These are phyloP conservation scores for Patiria pectinifera DNA, from an alignment of 53 echinoderm and acorn worm genomes.

Conservation along the genomic window DNA sequence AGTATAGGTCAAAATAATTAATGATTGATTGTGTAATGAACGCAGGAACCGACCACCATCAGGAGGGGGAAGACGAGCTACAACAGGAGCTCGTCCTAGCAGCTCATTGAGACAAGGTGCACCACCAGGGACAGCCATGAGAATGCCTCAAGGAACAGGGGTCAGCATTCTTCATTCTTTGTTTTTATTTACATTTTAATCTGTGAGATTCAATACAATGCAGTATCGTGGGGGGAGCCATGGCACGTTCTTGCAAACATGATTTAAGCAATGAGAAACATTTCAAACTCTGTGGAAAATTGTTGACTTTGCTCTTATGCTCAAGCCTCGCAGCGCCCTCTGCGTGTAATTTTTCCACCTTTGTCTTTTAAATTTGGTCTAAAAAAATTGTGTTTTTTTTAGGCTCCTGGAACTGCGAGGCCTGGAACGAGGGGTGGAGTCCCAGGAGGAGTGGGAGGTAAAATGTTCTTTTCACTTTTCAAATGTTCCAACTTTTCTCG, in stretches of 20 bases:
- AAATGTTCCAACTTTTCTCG: not conserved
- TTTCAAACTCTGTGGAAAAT: too few species aligned
- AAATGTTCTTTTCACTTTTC: not conserved
- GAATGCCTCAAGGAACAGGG: constrained; percentile 89
- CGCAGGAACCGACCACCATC: constrained; percentile 89
- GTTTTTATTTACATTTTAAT: not conserved
- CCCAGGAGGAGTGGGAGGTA: constrained; percentile 82
- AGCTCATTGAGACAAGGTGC: constrained; percentile 82
- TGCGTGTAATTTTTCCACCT: not conserved
- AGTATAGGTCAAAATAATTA: too few species aligned
- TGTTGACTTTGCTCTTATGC: too few species aligned
- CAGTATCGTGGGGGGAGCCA: too few species aligned
- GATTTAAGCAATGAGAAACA: too few species aligned
- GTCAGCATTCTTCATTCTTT: constrained; percentile 54
- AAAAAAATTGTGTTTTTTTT: not conserved
- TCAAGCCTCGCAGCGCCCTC: too few species aligned
- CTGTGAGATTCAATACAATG: not conserved
- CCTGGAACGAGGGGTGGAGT: constrained; percentile 97
- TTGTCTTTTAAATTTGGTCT: not conserved
- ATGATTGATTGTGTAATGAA: not conserved
- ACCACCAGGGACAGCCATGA: constrained; percentile 83
- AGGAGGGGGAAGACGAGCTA: constrained; percentile 75
- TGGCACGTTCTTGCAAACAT: too few species aligned
- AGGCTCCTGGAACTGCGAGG: constrained; percentile 97
- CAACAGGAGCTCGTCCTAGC: constrained; percentile 79